phyloP scores from a whole-genome alignment of 2,113 vertebrate genomes.

The Eolophus roseicapilla region DNA sequence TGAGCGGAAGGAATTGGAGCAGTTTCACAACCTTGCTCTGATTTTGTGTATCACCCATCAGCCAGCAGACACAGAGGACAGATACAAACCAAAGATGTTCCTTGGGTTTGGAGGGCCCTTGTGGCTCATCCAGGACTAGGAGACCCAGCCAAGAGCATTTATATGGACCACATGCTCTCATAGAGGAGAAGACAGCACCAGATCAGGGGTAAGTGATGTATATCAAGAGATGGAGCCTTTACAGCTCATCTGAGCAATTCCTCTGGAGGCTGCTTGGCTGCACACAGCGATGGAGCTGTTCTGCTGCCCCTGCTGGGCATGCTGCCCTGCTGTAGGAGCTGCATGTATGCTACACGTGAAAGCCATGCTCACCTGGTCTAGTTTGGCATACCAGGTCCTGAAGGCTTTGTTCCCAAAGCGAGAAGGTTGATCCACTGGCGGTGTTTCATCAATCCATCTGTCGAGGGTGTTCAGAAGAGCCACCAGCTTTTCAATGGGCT shows the following conservation, averaged over 20 bases:
- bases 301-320: not conserved
- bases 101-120: not conserved
- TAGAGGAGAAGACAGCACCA: not conserved
- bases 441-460: constrained; percentile 94
- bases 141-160: not conserved
- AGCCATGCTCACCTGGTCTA: constrained; percentile 84
- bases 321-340: not conserved
- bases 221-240: not conserved
- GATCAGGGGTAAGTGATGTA: not conserved
- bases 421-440: constrained; percentile 92
- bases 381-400: constrained; percentile 90
- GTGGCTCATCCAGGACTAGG: not conserved
- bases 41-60: not conserved
- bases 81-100: not conserved
- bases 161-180: not conserved
- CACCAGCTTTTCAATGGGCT: constrained; percentile 90
- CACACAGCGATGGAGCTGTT: not conserved
- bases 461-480: constrained; percentile 88
- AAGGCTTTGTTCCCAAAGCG: constrained; percentile 98
- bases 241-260: not conserved
- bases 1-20: not conserved
- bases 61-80: not conserved
- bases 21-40: not conserved
- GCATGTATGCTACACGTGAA: not conserved
- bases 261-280: not conserved